These are phyloP conservation scores for Dendrolimus kikuchii DNA, from an alignment of 1,140 invertebrate species.

Conservation along the genomic window DNA sequence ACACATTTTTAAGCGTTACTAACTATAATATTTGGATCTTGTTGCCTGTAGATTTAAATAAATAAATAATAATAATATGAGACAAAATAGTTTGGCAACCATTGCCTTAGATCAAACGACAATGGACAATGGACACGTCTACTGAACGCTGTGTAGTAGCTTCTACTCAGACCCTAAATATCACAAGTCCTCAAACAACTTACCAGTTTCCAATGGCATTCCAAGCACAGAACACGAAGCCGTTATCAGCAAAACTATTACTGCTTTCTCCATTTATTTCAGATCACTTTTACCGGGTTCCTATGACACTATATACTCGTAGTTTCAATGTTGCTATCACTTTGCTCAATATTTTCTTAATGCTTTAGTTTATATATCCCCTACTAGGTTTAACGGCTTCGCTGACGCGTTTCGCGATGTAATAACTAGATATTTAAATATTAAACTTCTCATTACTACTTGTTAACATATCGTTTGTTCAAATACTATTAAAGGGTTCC, in stretches of 20 bases:
- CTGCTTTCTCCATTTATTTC: background rate
- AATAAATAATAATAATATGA: too few species aligned
- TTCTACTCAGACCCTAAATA: background rate
- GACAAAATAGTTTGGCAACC: too few species aligned
- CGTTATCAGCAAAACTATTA: conserved; percentile 7
- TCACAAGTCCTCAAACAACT: background rate
- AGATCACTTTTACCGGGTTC: background rate
- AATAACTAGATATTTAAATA: conserved; percentile 17
- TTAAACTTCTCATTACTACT: conserved; percentile 12
- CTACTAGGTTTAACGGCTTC: background rate
- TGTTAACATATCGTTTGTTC: conserved; percentile 5
- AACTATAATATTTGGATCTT: too few species aligned
- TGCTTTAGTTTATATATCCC: conserved; percentile 2
- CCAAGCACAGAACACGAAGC: conserved; percentile 7
- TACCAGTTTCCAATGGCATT: conserved; percentile 10
- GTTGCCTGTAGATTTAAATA: too few species aligned
- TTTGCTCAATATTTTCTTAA: background rate
- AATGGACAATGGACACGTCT: too few species aligned
- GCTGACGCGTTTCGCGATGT: conserved; percentile 14
- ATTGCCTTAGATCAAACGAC: too few species aligned
- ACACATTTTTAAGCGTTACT: too few species aligned
- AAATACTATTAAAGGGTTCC: conserved; percentile 5
- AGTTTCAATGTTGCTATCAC: background rate
- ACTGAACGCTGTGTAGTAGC: background rate
- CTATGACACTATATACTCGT: background rate